A percentile compares a stretch with the other conserved stretches of the same genome.
These are phyloP conservation scores for Glyphotaelius pellucidus DNA, from an alignment of 2,888 invertebrate genomes.

Conservation along the genomic window DNA sequence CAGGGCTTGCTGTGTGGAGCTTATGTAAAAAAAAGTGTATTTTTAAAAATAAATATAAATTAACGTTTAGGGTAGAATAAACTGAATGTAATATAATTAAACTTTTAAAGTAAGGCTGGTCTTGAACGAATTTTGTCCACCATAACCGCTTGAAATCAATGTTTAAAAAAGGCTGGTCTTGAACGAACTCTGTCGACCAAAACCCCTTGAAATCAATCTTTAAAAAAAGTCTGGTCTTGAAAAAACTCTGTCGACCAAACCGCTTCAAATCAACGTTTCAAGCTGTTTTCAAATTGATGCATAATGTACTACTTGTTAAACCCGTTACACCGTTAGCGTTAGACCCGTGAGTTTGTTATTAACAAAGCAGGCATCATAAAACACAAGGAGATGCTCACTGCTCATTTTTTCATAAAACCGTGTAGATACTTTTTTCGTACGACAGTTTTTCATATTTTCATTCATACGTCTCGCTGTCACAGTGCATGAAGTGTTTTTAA, in stretches of 20 bases:
- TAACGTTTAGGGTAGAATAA: no score
- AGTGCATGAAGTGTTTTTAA: slow-evolving; percentile 11
- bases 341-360: neutral
- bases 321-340: no score
- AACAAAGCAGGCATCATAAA: neutral
- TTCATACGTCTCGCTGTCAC: neutral
- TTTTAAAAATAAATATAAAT: no score
- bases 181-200: no score
- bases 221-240: neutral
- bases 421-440: neutral
- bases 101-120: neutral
- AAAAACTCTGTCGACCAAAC: neutral
- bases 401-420: neutral
- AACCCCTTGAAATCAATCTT: no score
- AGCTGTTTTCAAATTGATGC: neutral
- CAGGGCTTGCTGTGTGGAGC: no score
- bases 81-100: no score
- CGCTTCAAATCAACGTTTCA: neutral
- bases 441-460: neutral
- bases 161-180: no score
- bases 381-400: neutral
- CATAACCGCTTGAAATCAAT: no score
- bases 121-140: no score
- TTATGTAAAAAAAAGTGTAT: no score
- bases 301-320: neutral